Conservation (phyloP, 2,888 invertebrate genomes). For the Acleris emargana region DNA sequence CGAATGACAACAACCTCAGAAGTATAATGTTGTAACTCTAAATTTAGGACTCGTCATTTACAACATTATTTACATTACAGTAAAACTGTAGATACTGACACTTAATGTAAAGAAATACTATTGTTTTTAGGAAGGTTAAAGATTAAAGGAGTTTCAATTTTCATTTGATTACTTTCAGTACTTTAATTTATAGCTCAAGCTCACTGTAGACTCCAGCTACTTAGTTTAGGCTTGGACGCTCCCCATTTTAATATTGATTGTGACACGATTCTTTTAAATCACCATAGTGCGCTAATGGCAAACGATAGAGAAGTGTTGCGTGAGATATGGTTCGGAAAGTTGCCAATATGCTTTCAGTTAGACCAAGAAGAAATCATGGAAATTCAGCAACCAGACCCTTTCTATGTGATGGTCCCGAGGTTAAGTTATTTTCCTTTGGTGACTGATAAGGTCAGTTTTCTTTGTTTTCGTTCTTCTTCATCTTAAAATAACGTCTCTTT, state of each 20-base stretch:
- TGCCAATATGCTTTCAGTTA: conserved; percentile 96
- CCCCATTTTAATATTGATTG: neutral
- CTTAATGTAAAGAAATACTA: neutral
- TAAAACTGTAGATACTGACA: neutral
- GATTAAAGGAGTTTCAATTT: too few relatives aligned
- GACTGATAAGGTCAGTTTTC: conserved; percentile 91
- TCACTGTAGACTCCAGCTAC: too few relatives aligned
- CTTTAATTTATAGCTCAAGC: too few relatives aligned
- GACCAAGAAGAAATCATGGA: conserved; percentile 94
- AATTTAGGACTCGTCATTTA: too few relatives aligned
- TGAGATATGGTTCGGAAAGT: conserved; percentile 97
- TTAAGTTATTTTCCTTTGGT: conserved; percentile 97
- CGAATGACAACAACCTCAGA: neutral
- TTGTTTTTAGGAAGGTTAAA: too few relatives aligned
- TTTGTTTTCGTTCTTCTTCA: neutral
- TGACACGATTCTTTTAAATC: neutral
- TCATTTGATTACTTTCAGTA: too few relatives aligned
- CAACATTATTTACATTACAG: rapidly evolving
- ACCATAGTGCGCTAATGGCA: conserved; percentile 85
- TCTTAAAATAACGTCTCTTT: too few relatives aligned
- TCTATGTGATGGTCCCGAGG: conserved; percentile 96
- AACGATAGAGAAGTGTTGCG: conserved; percentile 97
- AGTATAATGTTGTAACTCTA: too few relatives aligned
- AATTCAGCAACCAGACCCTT: conserved; percentile 95
- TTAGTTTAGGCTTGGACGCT: neutral